Evolutionary conservation across 1,140 invertebrate genomes (phyloP).

Genomic region (Ectropis grisescens): DNA sequence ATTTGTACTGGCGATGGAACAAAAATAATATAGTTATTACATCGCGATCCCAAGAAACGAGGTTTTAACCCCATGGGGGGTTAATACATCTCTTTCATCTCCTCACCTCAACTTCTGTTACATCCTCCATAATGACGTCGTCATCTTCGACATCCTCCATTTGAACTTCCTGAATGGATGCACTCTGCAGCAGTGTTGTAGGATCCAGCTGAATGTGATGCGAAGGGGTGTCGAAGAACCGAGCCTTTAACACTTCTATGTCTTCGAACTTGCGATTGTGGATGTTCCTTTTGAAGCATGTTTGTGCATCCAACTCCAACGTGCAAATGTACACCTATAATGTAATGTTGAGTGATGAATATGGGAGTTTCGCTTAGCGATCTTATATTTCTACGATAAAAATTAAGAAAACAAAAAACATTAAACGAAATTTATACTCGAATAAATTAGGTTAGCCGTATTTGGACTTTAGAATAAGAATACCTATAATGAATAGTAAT

Average conservation of each 20-base stretch:
- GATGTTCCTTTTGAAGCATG: conserved; percentile 86
- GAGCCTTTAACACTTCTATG: conserved; percentile 81
- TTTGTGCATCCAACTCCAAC: conserved; percentile 83
- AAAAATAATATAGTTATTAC: too few relatives aligned
- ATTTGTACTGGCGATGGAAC: too few relatives aligned
- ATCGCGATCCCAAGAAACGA: too few relatives aligned
- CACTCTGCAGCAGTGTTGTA: conserved; percentile 85
- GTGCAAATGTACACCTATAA: conserved; percentile 88
- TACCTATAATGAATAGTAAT: too few relatives aligned
- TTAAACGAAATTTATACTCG: too few relatives aligned
- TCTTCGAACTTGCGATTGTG: conserved; percentile 86
- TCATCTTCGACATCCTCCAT: conserved; percentile 73
- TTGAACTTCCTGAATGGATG: conserved; percentile 72
- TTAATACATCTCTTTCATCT: too few relatives aligned
- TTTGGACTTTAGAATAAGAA: too few relatives aligned
- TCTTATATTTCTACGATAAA: background rate
- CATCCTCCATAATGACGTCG: conserved; percentile 61
- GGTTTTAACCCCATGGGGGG: too few relatives aligned
- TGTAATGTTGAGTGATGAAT: conserved; percentile 23
- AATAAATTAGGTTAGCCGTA: too few relatives aligned
- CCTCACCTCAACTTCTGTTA: conserved; percentile 54
- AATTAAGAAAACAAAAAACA: too few relatives aligned
- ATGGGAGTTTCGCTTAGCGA: background rate
- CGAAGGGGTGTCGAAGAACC: conserved; percentile 84
- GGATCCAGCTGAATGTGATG: conserved; percentile 81